These are phyloP conservation scores for Magallana gigas DNA, from an alignment of 1,140 invertebrate genomes.

Conservation along the genomic window DNA sequence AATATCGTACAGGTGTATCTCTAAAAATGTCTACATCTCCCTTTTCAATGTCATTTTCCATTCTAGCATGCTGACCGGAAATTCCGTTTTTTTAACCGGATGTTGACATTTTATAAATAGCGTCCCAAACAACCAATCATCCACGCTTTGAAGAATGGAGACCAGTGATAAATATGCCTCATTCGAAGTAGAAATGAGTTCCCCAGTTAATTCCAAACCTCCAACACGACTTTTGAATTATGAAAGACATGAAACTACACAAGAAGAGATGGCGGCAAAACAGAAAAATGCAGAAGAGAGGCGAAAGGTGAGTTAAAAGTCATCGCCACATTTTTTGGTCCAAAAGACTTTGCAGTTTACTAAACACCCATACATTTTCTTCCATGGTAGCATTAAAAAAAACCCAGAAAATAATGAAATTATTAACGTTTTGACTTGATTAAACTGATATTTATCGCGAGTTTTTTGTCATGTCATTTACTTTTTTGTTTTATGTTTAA, in stretches of 20 bases:
- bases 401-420: too few relatives aligned
- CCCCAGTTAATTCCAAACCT: conserved; percentile 9
- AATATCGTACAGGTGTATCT: conserved; percentile 66
- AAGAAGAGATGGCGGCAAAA: conserved; percentile 51
- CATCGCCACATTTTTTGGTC: too few relatives aligned
- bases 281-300: conserved; percentile 52
- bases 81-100: background rate
- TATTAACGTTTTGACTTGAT: too few relatives aligned
- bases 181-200: background rate
- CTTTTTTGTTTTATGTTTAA: too few relatives aligned
- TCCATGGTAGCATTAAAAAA: too few relatives aligned
- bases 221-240: background rate
- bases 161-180: background rate
- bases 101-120: conserved; percentile 25
- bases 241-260: conserved; percentile 29
- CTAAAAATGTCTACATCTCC: conserved; percentile 62
- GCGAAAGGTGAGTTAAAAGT: conserved; percentile 51
- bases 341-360: too few relatives aligned
- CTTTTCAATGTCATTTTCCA: conserved; percentile 37
- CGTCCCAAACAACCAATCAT: conserved; percentile 8
- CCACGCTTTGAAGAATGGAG: background rate
- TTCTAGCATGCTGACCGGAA: conserved; percentile 17
- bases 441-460: too few relatives aligned
- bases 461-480: too few relatives aligned
- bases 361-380: too few relatives aligned